phyloP scores from a whole-genome alignment of 2,797 vertebrate species.

The Alosa sapidissima region DNA sequence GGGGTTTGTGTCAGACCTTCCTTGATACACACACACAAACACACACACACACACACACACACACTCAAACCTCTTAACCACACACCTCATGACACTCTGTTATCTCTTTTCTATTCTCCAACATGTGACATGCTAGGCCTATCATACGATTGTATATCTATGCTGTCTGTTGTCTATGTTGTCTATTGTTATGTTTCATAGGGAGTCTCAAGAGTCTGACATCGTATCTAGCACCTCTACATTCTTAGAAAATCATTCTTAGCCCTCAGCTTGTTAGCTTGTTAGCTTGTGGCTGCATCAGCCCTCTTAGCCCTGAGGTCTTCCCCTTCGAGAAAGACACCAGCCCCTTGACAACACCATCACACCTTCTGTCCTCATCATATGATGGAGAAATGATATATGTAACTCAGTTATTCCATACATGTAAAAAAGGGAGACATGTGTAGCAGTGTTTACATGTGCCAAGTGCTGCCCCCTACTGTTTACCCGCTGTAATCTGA shows the following conservation, averaged over 20 bases:
- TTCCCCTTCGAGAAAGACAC: not conserved
- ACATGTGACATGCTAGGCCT: not conserved
- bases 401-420: not conserved
- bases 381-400: not conserved
- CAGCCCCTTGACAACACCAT: not conserved
- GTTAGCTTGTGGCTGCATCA: no score
- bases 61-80: not conserved
- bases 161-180: not conserved
- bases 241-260: not conserved
- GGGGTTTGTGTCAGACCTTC: not conserved
- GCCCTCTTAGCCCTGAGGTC: not conserved
- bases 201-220: not conserved
- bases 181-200: not conserved
- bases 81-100: not conserved
- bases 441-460: not conserved
- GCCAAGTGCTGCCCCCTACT: not conserved
- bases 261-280: no score
- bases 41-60: slow-evolving; percentile 21
- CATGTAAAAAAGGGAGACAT: not conserved
- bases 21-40: not conserved
- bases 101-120: not conserved
- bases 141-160: not conserved
- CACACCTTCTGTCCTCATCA: not conserved
- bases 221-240: not conserved
- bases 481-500: not conserved